Base-by-base conservation (phyloP, 2,113 vertebrate species). In the Helogale parvula region DNA sequence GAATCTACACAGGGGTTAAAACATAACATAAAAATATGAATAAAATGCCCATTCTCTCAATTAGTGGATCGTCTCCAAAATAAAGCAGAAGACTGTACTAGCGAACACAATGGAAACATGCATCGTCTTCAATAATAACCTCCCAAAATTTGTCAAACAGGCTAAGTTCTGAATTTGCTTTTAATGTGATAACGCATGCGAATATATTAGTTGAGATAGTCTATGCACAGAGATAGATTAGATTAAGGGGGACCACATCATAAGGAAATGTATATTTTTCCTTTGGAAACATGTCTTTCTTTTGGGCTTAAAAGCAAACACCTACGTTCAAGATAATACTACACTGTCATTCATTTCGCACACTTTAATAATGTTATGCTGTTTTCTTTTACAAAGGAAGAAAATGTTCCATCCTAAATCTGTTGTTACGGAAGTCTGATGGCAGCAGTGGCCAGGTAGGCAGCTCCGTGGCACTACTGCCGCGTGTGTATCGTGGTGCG, bases 251-350 rank as follows among this genome's bases (percentile, higher is more conserved):
- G 27, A 71, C 13, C 68, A 80, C 38, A 80, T 23, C 47, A 94
- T 74, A 12, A 88, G 9, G 19, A 95, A 85, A 82, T 17, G 35
- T 5, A 31, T 50, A 25, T 60, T 65, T 68, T 69, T 14, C 47
- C 33, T 83, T 79, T 85, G 72, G 38, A 94, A 91, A 87, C 5
- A 27, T 87, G 54, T 63, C 76, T 91, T 87, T 63, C 74, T 88
- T 60, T 89, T 65, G 16, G 66, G 50, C 63, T 96, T 76, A 60
- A 90, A 93, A 74, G 50, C n/a, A 88, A 88, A 74, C 54, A n/a
- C 25, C 77, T 66, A 71, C n/a, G 88, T 88, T 93, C 69, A 90
- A 88, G 23, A 60, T 60, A 54, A 63, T 9, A 60, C 5, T 33
- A 52, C 4, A n/a, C 6, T 60, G 88, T 2, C 27, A 65, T 38